Percentiles rank a stretch among this genome's conserved stretches.
Evolutionary conservation across 1,140 invertebrate genomes (phyloP).

Genomic region (Hirudo medicinalis): DNA sequence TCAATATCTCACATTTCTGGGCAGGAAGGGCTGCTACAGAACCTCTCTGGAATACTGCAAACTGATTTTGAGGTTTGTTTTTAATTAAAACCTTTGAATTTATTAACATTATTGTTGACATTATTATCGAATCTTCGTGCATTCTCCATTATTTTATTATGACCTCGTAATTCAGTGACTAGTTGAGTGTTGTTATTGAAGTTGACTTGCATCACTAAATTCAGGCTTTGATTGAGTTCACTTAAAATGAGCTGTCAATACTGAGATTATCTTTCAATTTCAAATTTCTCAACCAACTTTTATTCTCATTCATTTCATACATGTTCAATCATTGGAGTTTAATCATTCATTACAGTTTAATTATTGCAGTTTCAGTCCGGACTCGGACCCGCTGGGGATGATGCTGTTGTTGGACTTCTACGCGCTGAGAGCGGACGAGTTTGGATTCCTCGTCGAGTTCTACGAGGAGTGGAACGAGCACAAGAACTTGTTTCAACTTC

Average conservation of each 20-base stretch:
- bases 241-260: too few relatives aligned
- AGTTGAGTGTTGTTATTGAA: too few relatives aligned
- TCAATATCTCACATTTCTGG: constrained; percentile 66
- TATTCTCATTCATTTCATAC: not conserved
- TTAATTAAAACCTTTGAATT: not conserved
- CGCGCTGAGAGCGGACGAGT: constrained; percentile 65
- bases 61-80: constrained; percentile 38
- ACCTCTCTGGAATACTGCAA: constrained; percentile 45
- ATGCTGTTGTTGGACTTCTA: constrained; percentile 73
- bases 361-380: constrained; percentile 57
- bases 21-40: constrained; percentile 52
- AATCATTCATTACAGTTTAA: not conserved
- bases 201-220: too few relatives aligned
- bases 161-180: too few relatives aligned
- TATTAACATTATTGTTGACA: not conserved
- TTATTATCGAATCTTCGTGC: too few relatives aligned
- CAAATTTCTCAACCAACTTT: not conserved
- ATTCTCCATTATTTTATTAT: too few relatives aligned
- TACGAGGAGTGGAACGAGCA: constrained; percentile 44
- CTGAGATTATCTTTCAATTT: too few relatives aligned
- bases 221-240: too few relatives aligned
- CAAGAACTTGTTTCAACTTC: constrained; percentile 63
- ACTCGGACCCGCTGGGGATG: constrained; percentile 66
- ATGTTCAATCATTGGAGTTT: not conserved
- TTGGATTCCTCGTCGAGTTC: constrained; percentile 61